Conservation (phyloP, 2,113 vertebrate genomes). For the cattle (Bos taurus) region DNA sequence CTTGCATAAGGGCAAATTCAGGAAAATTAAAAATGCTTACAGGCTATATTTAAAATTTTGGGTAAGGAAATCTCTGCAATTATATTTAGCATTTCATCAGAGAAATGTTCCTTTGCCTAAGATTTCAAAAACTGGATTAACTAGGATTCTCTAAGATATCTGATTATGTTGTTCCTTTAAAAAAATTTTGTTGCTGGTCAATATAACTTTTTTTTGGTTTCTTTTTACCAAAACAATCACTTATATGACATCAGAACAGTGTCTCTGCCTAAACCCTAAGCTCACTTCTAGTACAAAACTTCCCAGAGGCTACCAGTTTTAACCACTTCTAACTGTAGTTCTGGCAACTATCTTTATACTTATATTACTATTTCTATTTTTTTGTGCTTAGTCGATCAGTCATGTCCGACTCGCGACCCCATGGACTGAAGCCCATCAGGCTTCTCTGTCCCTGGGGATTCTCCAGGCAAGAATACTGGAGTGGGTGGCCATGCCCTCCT, state of each 20-base stretch:
- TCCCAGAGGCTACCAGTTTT: neutral
- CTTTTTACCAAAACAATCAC: neutral
- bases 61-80: neutral
- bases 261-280: neutral
- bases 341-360: neutral
- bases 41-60: neutral
- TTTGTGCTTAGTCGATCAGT: neutral
- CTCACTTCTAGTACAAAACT: neutral
- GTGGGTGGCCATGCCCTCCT: no score
- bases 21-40: neutral
- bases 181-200: neutral
- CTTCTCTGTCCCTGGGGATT: neutral
- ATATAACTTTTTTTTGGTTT: neutral
- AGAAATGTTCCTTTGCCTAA: neutral
- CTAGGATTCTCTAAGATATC: neutral
- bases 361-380: neutral
- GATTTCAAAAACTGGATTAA: neutral
- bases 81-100: neutral
- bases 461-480: neutral
- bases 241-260: neutral
- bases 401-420: fast-evolving
- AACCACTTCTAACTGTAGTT: neutral
- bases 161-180: neutral
- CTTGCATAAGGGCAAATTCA: neutral
- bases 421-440: neutral